These are phyloP conservation scores for Euplexia lucipara DNA, from an alignment of 2,888 invertebrate species.

Conservation along the genomic window DNA sequence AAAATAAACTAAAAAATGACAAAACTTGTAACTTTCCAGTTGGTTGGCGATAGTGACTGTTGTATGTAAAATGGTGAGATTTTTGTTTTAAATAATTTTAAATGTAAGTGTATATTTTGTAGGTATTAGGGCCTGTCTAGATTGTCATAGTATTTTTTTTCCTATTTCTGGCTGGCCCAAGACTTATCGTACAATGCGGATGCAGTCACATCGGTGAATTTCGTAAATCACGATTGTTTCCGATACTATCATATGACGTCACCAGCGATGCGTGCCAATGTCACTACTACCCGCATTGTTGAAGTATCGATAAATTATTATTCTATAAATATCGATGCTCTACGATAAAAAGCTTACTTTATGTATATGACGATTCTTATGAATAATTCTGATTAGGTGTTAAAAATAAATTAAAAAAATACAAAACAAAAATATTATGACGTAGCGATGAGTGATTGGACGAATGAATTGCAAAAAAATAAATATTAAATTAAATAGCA, in stretches of 20 bases:
- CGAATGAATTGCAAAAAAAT: slow-evolving; percentile 63
- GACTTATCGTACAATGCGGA: slow-evolving; percentile 53
- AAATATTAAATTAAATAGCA: slow-evolving; percentile 48
- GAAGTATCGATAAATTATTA: slow-evolving; percentile 61
- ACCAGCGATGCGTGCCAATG: slow-evolving; percentile 20
- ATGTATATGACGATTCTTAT: slow-evolving; percentile 75
- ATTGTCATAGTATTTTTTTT: slow-evolving; percentile 72
- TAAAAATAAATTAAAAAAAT: slow-evolving; percentile 66
- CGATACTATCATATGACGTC: slow-evolving; percentile 29
- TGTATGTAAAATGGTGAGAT: slow-evolving; percentile 70
- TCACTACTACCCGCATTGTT: slow-evolving; percentile 49
- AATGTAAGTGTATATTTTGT: slow-evolving; percentile 67
- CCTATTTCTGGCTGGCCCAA: slow-evolving; percentile 71
- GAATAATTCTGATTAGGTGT: slow-evolving; percentile 72
- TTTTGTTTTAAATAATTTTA: slow-evolving; percentile 63
- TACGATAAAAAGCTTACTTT: slow-evolving; percentile 63
- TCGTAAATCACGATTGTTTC: slow-evolving; percentile 21
- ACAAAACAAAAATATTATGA: slow-evolving; percentile 71
- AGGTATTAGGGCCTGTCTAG: slow-evolving; percentile 71
- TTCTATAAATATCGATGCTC: slow-evolving; percentile 62
- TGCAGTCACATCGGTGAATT: slow-evolving; percentile 46
- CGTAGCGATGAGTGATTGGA: slow-evolving; percentile 68
- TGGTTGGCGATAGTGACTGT: slow-evolving; percentile 61
- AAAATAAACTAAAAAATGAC: slow-evolving; percentile 55
- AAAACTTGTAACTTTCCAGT: slow-evolving; percentile 63